Evolutionary conservation across 2,888 invertebrate genomes (phyloP).

Genomic region (Dolomedes plantarius): DNA sequence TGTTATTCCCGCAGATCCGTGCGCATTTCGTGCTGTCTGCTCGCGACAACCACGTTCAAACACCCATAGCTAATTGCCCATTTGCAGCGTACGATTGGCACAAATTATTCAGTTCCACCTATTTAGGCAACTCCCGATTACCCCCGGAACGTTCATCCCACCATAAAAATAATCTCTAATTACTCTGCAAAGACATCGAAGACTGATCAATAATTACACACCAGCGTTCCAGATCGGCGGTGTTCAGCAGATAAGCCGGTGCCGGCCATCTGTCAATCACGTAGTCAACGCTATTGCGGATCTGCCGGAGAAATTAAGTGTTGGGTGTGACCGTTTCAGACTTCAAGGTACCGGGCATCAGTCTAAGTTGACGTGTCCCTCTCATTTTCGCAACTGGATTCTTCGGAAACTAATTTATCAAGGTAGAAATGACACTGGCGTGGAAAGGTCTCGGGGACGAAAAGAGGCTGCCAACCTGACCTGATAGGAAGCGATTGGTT

Average conservation of each 20-base stretch:
- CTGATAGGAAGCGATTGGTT: conserved; percentile 16
- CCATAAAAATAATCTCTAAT: conserved; percentile 11
- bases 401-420: conserved; percentile 16
- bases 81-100: background rate
- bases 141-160: background rate
- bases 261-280: background rate
- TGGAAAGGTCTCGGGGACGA: conserved; percentile 4
- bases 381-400: conserved; percentile 16
- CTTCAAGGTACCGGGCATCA: conserved; percentile 14
- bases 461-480: background rate
- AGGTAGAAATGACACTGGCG: conserved; percentile 14
- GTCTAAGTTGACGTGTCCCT: conserved; percentile 2
- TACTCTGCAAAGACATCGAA: conserved; percentile 14
- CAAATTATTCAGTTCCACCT: conserved; percentile 16
- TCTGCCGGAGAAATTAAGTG: conserved; percentile 1
- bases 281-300: conserved; percentile 11
- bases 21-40: background rate
- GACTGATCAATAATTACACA: conserved; percentile 16
- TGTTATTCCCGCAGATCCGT: too few relatives aligned
- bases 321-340: conserved; percentile 8
- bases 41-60: background rate
- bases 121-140: conserved; percentile 9
- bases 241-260: background rate
- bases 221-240: conserved; percentile 3
- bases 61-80: background rate